Evolutionary conservation across 2,113 vertebrate genomes (phyloP), one percentile per base, ranked within the genome.

Genomic region (Opisthocomus hoazin): DNA sequence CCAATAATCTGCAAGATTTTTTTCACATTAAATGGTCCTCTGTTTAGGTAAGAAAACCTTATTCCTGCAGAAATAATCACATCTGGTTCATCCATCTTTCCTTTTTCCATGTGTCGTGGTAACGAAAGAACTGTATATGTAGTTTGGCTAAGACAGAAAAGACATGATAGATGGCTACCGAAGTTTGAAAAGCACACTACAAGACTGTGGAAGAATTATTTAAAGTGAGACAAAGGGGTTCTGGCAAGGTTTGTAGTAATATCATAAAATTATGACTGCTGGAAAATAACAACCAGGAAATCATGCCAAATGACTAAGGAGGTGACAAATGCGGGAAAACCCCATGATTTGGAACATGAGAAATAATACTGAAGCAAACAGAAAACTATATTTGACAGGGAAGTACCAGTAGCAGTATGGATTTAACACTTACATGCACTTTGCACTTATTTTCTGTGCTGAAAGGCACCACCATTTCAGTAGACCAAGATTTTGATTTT

Each of bases 21-120:
- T 84, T 81, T 53, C 61, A 84, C 37, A 22, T 60, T 27, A 82
- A 87, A 94, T 82, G 37, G 14, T 34, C 13, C n/a, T 92, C 78
- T 90, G 12, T 84, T 94, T 88, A 89, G 26, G 48, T 65, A 82
- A 89, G 65, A 97, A 92, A 94, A 84, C 41, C 24, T 77, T 56
- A 71, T 45, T 95, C 53, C 66, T 63, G 71, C 41, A 94, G 76
- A 82, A 93, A 94, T 80, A 82, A 78, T 79, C 69, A 77, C 61
- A 63, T 76, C 4, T 8, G n/a, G 15, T 58, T 89, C 32, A 79
- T 79, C 27, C 0, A 0, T 69, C 69, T 70, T 80, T 60, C 43
- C 48, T 76, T 76, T 81, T 86, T 53, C 53, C 39, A 6, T 2
- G 21, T 43, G 30, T 34, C 4, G 1, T 11, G 13, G 53, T 45